These are phyloP conservation scores for Corythaeola cristata DNA, from an alignment of 2,113 vertebrate species.

Conservation along the genomic window DNA sequence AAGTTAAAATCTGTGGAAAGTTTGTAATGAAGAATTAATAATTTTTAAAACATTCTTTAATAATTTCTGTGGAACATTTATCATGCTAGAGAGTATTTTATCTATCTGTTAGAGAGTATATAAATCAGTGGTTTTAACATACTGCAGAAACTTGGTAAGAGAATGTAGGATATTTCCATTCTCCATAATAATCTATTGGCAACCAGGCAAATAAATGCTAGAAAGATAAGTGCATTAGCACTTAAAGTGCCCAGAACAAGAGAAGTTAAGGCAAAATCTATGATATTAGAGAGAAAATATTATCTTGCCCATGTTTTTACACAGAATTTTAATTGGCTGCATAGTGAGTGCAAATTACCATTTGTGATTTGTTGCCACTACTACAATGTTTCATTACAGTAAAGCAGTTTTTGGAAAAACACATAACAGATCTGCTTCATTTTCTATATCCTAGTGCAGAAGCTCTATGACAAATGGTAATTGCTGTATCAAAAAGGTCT, in stretches of 20 bases:
- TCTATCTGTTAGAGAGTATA: background rate
- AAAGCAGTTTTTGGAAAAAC: background rate
- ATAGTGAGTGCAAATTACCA: slow-evolving; percentile 33
- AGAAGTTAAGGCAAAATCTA: slow-evolving; percentile 33
- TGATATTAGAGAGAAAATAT: slow-evolving; percentile 31
- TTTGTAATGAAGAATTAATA: background rate
- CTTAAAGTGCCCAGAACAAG: background rate
- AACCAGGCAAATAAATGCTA: slow-evolving; percentile 3
- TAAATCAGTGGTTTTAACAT: background rate
- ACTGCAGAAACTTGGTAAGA: background rate
- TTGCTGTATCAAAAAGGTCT: background rate
- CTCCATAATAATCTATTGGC: background rate
- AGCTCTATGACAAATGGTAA: slow-evolving; percentile 13
- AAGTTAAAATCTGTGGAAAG: background rate
- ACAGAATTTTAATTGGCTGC: slow-evolving; percentile 48
- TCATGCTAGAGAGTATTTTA: background rate
- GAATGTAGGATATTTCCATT: background rate
- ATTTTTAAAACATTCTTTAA: background rate
- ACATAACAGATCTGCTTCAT: background rate
- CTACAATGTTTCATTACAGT: slow-evolving; percentile 29
- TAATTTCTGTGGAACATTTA: background rate
- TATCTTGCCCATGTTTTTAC: slow-evolving; percentile 41
- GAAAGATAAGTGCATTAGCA: slow-evolving; percentile 17
- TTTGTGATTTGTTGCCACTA: slow-evolving; percentile 36
- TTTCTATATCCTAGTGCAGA: background rate